Base-by-base conservation (phyloP, 2,113 vertebrate genomes). In the Cepphus grylle region DNA sequence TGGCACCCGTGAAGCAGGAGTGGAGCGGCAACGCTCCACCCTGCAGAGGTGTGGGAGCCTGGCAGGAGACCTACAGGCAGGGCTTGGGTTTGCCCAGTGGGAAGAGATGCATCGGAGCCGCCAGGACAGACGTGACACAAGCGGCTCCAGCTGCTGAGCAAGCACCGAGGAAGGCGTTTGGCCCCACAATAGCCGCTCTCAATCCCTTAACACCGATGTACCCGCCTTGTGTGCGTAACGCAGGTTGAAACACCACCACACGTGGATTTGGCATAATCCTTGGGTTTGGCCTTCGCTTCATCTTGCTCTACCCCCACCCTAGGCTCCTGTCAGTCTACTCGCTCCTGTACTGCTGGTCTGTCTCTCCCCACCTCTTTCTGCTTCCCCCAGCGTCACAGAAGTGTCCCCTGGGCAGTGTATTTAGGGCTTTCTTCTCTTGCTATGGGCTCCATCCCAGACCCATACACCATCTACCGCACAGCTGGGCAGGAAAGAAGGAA, bases 171-270 rank as follows among this genome's bases (percentile, higher is more conserved):
- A 40, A 4, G 80, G 85, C 0, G 9, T 19, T 63, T 0, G 2
- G 45, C 15, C 42, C 26, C 0, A 0, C 29, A 25, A 23, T 0
- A 43, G 61, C 45, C 2, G 2, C 30, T 29, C 19, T 22, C 18
- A 13, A 23, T 55, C 62, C 21, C 47, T 29, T 2, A 11, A 8
- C 25, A 3, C 30, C 0, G 2, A 4, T 0, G 5, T 8, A 38
- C 16, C 67, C 16, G 0, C 77, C 83, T 49, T 0, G 18, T 2
- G 59, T 19, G 30, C 0, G 2, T 34, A 34, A 52, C 43, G 3
- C 19, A 0, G 36, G 34, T 0, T 38, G 74, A 40, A 81, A 67
- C 38, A 12, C 16, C 23, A 3, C 2, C 23, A 4, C 36, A 13
- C 4, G 3, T 8, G 30, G n/a, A 21, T 30, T 72, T 18, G 3